Percentiles rank a stretch among this genome's conserved stretches.
Evolutionary conservation across 2,888 invertebrate species (phyloP).

Genomic region (Machimus rusticus): DNA sequence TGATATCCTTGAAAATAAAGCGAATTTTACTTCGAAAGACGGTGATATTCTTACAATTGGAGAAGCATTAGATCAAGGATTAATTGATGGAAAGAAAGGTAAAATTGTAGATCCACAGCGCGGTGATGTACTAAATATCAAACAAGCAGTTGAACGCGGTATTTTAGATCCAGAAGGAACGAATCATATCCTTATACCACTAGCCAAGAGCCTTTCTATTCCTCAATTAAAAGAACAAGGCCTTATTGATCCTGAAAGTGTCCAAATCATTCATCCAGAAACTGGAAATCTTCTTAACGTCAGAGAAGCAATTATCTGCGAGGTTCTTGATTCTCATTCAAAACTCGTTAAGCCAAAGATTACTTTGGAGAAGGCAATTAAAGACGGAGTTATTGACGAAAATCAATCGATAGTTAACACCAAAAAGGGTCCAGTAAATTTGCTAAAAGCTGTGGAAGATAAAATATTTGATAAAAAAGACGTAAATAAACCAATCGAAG

Average conservation of each 20-base stretch:
- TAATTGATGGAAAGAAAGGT: slow-evolving; percentile 78
- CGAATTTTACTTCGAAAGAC: slow-evolving; percentile 67
- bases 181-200: slow-evolving; percentile 79
- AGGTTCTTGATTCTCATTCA: slow-evolving; percentile 85
- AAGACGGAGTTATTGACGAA: slow-evolving; percentile 73
- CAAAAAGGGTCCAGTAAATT: slow-evolving; percentile 68
- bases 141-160: slow-evolving; percentile 84
- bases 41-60: slow-evolving; percentile 74
- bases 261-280: slow-evolving; percentile 86
- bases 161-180: slow-evolving; percentile 79
- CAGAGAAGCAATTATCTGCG: slow-evolving; percentile 85
- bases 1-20: slow-evolving; percentile 70
- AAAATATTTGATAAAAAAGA: slow-evolving; percentile 67
- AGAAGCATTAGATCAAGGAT: slow-evolving; percentile 75
- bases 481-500: slow-evolving; percentile 61
- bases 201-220: slow-evolving; percentile 81
- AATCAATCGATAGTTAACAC: slow-evolving; percentile 74
- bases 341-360: slow-evolving; percentile 72
- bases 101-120: slow-evolving; percentile 83
- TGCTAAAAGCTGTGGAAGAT: slow-evolving; percentile 75
- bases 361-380: slow-evolving; percentile 80
- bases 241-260: slow-evolving; percentile 75
- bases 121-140: slow-evolving; percentile 80
- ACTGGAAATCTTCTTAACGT: slow-evolving; percentile 80
- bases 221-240: slow-evolving; percentile 88